A percentile compares a stretch with the other conserved stretches of the same genome.
Evolutionary conservation across 2,113 vertebrate species (phyloP).

Genomic region (Charina bottae): DNA sequence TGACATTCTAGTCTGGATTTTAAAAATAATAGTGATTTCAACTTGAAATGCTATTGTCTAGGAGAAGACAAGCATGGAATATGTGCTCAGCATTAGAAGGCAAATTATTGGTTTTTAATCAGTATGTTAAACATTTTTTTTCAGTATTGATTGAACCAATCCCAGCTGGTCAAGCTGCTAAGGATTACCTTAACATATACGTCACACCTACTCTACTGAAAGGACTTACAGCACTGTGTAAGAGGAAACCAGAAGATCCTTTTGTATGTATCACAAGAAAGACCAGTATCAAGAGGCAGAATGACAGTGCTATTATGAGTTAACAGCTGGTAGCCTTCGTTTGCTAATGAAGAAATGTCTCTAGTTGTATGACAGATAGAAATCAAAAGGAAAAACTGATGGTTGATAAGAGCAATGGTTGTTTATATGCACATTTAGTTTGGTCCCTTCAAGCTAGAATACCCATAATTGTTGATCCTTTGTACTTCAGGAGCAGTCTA

Average conservation of each 20-base stretch:
- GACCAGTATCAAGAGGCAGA: not conserved
- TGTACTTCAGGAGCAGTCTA: conserved; percentile 10
- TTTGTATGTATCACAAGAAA: conserved; percentile 76
- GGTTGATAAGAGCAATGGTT: not conserved
- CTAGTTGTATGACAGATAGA: not conserved
- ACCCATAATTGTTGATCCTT: conserved; percentile 22
- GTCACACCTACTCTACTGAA: conserved; percentile 84
- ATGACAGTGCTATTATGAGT: not conserved
- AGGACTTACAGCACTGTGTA: conserved; percentile 91
- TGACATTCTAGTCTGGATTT: not conserved
- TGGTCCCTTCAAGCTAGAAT: not conserved
- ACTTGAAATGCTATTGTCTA: conserved; percentile 10
- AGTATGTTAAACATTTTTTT: conserved; percentile 42
- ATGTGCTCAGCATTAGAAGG: conserved; percentile 13
- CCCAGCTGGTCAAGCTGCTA: conserved; percentile 76
- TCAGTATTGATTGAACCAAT: conserved; percentile 85
- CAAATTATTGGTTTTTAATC: not conserved
- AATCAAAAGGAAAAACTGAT: not conserved
- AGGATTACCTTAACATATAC: conserved; percentile 84
- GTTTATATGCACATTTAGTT: not conserved
- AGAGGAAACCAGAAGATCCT: conserved; percentile 87
- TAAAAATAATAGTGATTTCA: conserved; percentile 4
- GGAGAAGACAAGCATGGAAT: not conserved
- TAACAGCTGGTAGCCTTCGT: not conserved
- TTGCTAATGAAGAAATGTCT: not conserved